Conservation (phyloP, 2,888 invertebrate species). For the Yponomeuta malinellus region DNA sequence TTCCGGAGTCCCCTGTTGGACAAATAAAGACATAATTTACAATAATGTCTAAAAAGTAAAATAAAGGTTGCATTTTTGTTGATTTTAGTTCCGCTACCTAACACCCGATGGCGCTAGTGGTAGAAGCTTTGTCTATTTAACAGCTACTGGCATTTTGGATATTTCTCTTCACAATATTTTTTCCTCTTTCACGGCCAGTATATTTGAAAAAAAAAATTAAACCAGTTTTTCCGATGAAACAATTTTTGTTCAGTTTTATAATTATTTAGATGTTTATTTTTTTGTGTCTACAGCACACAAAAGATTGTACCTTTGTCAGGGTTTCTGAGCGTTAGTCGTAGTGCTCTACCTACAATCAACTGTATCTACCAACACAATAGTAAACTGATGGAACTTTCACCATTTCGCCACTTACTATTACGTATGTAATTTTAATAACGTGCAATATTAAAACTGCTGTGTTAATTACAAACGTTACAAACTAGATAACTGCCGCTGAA, state of each 20-base stretch:
- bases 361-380: background rate
- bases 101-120: too few species aligned
- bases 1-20: conserved; percentile 61
- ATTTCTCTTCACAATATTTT: too few species aligned
- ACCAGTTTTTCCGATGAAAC: too few species aligned
- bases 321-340: conserved; percentile 34
- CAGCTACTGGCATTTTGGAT: too few species aligned
- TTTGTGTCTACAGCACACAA: too few species aligned
- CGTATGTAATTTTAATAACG: background rate
- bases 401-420: background rate
- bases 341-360: conserved; percentile 25
- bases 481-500: background rate
- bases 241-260: too few species aligned
- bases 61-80: background rate
- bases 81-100: too few species aligned
- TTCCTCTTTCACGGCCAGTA: too few species aligned
- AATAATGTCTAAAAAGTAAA: background rate
- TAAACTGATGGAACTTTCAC: background rate
- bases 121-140: too few species aligned
- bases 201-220: too few species aligned
- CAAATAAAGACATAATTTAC: conserved; percentile 24
- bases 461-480: background rate
- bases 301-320: background rate
- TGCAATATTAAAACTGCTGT: background rate
- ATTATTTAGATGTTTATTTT: too few species aligned